Base-by-base conservation (phyloP, 2,113 vertebrate genomes). In the Mustela lutreola region DNA sequence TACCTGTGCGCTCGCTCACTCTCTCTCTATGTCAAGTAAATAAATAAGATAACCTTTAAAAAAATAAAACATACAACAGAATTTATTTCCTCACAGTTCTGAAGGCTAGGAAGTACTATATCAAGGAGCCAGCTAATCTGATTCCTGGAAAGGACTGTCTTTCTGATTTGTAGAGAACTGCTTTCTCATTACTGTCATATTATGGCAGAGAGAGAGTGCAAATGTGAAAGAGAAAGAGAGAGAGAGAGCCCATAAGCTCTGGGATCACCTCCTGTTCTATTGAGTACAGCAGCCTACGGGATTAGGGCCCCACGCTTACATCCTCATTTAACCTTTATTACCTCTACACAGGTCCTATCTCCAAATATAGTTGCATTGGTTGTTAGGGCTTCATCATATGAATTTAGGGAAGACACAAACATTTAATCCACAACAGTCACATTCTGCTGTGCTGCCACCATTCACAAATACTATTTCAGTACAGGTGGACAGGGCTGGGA, bases 141-240 rank as follows among this genome's bases (percentile, higher is more conserved):
- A 11, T 87, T 92, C 50, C 48, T 87, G 56, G 48, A 48, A 39
- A 75, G 56, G 3, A 33, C 14, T 95, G 53, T 91, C 62, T 94
- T 79, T 84, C n/a, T 85, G 48, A 24, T 76, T 85, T 79, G 22
- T 9, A 87, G 80, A 87, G 14, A 62, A 65, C 80, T 65, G 45
- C 56, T 80, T 79, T 95, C 62, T 91, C 50, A 81, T 65, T 67
- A 42, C 42, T 39, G n/a, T 87, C 60, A 42, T 97, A 39, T 89
- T 42, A 9, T 62, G 33, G 53, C 53, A 42, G 91, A 78, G 5
- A 92, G 16, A 82, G 31, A 76, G 9, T 33, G 73, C 65, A 70
- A 45, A 76, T 45, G 39, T 76, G 39, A 76, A 42, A 56, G 19
- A n/a, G 65, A 62, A 7, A 92, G 80, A 33, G 50, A 45, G 19